These are phyloP conservation scores for Venustaconcha ellipsiformis DNA, from an alignment of 1,140 invertebrate species.

Conservation along the genomic window DNA sequence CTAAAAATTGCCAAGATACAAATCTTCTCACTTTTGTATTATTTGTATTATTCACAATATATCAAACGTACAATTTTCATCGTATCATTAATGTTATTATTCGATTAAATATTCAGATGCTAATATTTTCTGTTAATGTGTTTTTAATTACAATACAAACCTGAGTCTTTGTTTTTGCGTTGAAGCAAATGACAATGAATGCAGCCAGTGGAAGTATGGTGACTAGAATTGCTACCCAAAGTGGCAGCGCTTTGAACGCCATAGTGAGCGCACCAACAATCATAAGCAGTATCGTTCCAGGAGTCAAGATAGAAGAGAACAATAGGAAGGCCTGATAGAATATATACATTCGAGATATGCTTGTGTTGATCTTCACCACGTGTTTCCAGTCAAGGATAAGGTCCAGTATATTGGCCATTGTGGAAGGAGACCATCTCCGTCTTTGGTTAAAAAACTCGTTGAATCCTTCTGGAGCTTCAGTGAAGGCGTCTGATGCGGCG, in stretches of 20 bases:
- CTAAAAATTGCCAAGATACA: too few species aligned
- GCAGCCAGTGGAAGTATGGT: slow-evolving; percentile 71
- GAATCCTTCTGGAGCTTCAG: slow-evolving; percentile 75
- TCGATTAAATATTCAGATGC: too few species aligned
- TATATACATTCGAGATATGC: slow-evolving; percentile 56
- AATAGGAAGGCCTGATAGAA: slow-evolving; percentile 66
- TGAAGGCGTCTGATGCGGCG: slow-evolving; percentile 77
- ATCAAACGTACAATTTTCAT: too few species aligned
- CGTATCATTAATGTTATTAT: too few species aligned
- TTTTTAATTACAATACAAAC: too few species aligned
- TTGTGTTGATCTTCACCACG: slow-evolving; percentile 60
- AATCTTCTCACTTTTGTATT: too few species aligned
- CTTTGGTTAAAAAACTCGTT: slow-evolving; percentile 77
- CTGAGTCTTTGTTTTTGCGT: slow-evolving; percentile 67
- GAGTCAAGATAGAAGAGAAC: slow-evolving; percentile 74
- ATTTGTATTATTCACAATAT: too few species aligned
- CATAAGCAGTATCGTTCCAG: slow-evolving; percentile 77
- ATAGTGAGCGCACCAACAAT: slow-evolving; percentile 74
- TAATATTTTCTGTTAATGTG: too few species aligned
- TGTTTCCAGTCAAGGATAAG: slow-evolving; percentile 66
- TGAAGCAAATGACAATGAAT: slow-evolving; percentile 71
- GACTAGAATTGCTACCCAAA: slow-evolving; percentile 68
- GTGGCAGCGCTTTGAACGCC: slow-evolving; percentile 69
- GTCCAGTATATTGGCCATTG: slow-evolving; percentile 78
- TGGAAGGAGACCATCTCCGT: slow-evolving; percentile 77